Conservation (phyloP, 2,113 vertebrate species). For the Ifrita kowaldi region DNA sequence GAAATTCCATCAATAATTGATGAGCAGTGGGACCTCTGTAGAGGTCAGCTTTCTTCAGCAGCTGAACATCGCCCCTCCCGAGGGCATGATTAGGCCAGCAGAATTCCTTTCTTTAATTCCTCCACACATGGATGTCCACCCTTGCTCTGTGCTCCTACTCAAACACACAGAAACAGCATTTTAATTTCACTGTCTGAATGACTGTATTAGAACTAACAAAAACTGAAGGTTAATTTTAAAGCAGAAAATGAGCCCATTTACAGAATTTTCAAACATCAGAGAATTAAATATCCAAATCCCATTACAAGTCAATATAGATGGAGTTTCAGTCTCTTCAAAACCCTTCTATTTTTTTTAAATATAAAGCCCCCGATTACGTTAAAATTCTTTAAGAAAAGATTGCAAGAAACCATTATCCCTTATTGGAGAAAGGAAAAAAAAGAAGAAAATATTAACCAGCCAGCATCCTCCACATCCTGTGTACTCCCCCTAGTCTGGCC, state of each 20-base stretch:
- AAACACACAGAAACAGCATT: neutral
- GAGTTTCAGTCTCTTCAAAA: neutral
- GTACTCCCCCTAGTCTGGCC: neutral
- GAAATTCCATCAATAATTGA: neutral
- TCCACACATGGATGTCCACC: neutral
- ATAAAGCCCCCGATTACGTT: neutral
- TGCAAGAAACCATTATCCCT: neutral
- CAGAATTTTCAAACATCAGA: neutral
- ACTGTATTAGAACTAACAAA: neutral
- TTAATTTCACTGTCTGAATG: neutral
- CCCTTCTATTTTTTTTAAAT: neutral
- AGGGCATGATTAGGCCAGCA: neutral
- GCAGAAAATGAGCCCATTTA: neutral
- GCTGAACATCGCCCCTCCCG: neutral
- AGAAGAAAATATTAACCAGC: neutral
- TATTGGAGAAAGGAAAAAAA: neutral
- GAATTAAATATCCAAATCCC: neutral
- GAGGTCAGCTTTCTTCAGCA: neutral
- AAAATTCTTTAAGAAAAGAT: neutral
- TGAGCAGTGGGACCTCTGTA: neutral
- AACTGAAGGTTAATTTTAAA: neutral
- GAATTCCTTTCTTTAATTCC: neutral
- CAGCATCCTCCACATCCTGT: neutral
- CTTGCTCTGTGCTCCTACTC: neutral
- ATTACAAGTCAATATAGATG: neutral